Evolutionary conservation across 2,113 vertebrate species (phyloP).

Genomic region (Seriola dumerili): DNA sequence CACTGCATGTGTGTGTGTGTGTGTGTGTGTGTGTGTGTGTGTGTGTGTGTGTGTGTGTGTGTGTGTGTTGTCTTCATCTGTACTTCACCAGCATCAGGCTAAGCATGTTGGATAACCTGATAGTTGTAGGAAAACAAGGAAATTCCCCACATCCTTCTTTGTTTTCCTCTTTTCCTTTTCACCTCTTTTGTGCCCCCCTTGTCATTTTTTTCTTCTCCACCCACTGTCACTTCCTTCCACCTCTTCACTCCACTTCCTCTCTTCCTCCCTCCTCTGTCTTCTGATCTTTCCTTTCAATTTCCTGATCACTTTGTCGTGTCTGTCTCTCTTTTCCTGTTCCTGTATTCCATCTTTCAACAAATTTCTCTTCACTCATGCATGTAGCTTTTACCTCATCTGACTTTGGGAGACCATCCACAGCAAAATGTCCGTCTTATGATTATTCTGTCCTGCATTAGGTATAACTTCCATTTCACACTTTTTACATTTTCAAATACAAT

Average conservation of each 20-base stretch:
- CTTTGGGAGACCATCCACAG: not conserved
- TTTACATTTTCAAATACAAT: not conserved
- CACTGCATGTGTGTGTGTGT: slow-evolving; percentile 26
- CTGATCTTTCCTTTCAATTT: slow-evolving; percentile 8
- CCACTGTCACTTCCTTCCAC: slow-evolving; percentile 50
- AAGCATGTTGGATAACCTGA: slow-evolving; percentile 42
- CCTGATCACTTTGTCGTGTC: slow-evolving; percentile 30
- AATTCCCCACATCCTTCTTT: slow-evolving; percentile 46
- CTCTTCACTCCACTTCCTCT: slow-evolving; percentile 42
- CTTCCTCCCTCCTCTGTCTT: slow-evolving; percentile 29
- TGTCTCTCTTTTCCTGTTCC: slow-evolving; percentile 16
- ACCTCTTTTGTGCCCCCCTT: slow-evolving; percentile 16
- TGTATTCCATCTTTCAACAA: not conserved
- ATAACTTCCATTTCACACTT: not conserved
- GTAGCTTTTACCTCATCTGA: not conserved
- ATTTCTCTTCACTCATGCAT: not conserved
- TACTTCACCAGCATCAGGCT: slow-evolving; percentile 40
- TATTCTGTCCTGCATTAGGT: not conserved
- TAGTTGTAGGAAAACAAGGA: slow-evolving; percentile 52
- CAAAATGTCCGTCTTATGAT: not conserved
- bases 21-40: slow-evolving; percentile 45
- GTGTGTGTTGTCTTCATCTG: slow-evolving; percentile 19
- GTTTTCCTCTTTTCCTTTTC: slow-evolving; percentile 38
- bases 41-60: slow-evolving; percentile 46
- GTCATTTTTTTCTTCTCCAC: slow-evolving; percentile 48